Conservation (phyloP, 37 sponge, comb jelly and placozoan species). For the Theonella swinhoei region DNA sequence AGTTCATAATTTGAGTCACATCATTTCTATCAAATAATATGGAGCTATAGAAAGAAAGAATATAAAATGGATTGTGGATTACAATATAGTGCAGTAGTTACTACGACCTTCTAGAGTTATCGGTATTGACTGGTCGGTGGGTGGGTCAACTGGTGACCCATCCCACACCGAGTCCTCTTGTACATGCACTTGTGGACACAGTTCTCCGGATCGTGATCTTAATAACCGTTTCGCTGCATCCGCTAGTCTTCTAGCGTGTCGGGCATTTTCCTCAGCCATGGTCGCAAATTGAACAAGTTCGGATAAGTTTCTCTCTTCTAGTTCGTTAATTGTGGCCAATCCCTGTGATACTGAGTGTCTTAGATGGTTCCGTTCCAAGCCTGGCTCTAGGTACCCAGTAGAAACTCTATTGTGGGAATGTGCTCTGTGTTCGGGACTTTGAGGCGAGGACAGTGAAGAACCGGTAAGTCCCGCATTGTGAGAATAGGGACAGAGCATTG, state of each 20-base stretch:
- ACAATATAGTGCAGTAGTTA: not conserved
- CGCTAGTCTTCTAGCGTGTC: conserved; percentile 27
- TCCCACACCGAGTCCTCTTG: too few species aligned
- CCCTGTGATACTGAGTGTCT: not conserved
- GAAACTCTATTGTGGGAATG: not conserved
- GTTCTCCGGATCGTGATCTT: not conserved
- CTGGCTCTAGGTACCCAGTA: not conserved
- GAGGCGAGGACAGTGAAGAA: not conserved
- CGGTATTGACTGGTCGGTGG: not conserved
- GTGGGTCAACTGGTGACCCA: not conserved
- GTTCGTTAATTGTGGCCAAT: not conserved
- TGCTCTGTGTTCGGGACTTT: too few species aligned
- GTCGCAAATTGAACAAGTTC: conserved; percentile 7
- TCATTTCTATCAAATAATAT: too few species aligned
- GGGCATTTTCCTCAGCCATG: conserved; percentile 53
- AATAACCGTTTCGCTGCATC: conserved; percentile 21
- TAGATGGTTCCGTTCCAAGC: not conserved
- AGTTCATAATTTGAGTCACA: too few species aligned
- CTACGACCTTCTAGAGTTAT: not conserved
- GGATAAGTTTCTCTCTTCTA: not conserved
- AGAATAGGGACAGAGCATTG: not conserved
- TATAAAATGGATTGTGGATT: too few species aligned
- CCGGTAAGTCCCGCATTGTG: not conserved
- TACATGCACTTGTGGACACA: not conserved
- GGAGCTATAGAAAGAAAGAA: too few species aligned